Percentiles rank a stretch among this genome's conserved stretches.
These are phyloP conservation scores for Synergus japonicus DNA, from an alignment of 2,888 invertebrate genomes.

Conservation along the genomic window DNA sequence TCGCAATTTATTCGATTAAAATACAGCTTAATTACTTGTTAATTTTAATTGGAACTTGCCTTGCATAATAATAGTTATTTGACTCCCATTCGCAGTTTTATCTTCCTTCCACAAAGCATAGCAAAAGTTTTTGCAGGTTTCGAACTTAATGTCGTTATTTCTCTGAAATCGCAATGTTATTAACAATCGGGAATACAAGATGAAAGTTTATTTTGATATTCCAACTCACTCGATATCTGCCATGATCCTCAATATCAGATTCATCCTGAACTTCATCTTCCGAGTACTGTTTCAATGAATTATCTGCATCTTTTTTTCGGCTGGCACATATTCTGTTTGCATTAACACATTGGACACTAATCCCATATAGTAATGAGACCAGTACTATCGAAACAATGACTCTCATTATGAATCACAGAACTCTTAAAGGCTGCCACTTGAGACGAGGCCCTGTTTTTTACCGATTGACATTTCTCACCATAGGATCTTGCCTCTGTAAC, in stretches of 20 bases:
- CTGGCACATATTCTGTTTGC: conserved; percentile 70
- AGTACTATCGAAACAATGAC: conserved; percentile 67
- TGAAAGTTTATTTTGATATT: not conserved
- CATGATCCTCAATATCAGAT: conserved; percentile 61
- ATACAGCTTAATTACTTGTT: not conserved
- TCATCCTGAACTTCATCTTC: conserved; percentile 61
- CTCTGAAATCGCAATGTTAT: conserved; percentile 56
- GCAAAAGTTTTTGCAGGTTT: conserved; percentile 80
- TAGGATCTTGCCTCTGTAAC: conserved; percentile 51
- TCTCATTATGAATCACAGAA: conserved; percentile 67
- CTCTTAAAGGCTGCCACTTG: conserved; percentile 68
- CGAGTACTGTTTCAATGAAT: conserved; percentile 62
- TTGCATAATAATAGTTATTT: conserved; percentile 83
- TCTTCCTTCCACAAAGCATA: conserved; percentile 86
- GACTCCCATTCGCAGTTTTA: conserved; percentile 79
- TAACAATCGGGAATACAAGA: conserved; percentile 10
- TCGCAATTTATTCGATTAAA: not conserved
- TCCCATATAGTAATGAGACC: conserved; percentile 64
- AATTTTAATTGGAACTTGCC: conserved; percentile 77
- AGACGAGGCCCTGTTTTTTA: conserved; percentile 63
- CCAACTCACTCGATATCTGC: conserved; percentile 58
- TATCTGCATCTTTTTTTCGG: conserved; percentile 64
- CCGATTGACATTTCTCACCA: conserved; percentile 64
- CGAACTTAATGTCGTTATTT: conserved; percentile 64
- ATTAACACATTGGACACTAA: conserved; percentile 62